phyloP scores from a whole-genome alignment of 2,888 invertebrate genomes.

The Caenorhabditis sulstoni region DNA sequence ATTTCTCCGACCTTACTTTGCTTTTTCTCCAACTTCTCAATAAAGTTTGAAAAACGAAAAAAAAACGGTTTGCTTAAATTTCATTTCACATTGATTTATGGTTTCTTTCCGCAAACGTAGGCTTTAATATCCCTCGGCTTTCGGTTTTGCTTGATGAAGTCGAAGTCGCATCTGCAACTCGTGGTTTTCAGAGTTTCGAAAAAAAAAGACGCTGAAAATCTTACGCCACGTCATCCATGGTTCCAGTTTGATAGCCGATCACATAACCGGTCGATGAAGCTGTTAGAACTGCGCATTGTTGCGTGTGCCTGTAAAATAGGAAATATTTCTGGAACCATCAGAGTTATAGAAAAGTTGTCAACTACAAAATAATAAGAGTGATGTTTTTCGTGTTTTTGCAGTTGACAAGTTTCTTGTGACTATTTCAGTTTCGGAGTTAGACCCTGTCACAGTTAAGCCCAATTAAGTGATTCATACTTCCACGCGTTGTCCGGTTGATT shows the following conservation, averaged over 20 bases:
- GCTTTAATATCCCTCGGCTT: not conserved
- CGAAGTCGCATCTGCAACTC: not conserved
- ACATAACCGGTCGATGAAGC: not conserved
- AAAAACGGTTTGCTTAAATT: not conserved
- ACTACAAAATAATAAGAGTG: not conserved
- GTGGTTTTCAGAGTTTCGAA: not conserved
- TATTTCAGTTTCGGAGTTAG: too few species aligned
- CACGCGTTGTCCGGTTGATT: slow-evolving; percentile 14
- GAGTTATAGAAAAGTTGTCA: too few species aligned
- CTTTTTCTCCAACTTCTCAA: not conserved
- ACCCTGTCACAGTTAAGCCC: too few species aligned
- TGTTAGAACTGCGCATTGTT: not conserved
- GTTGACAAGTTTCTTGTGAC: too few species aligned
- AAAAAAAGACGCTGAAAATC: not conserved
- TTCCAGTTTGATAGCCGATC: not conserved
- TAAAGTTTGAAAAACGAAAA: not conserved
- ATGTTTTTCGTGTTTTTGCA: too few species aligned
- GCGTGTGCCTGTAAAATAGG: not conserved
- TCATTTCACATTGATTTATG: not conserved
- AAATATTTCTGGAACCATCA: not conserved
- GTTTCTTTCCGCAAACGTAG: slow-evolving; percentile 11
- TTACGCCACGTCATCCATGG: slow-evolving; percentile 9
- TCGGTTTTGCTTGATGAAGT: too few species aligned
- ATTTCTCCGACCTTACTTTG: not conserved
- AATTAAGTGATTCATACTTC: not conserved